phyloP scores from a whole-genome alignment of 2,888 invertebrate species.

The Tetrapedia diversipes region DNA sequence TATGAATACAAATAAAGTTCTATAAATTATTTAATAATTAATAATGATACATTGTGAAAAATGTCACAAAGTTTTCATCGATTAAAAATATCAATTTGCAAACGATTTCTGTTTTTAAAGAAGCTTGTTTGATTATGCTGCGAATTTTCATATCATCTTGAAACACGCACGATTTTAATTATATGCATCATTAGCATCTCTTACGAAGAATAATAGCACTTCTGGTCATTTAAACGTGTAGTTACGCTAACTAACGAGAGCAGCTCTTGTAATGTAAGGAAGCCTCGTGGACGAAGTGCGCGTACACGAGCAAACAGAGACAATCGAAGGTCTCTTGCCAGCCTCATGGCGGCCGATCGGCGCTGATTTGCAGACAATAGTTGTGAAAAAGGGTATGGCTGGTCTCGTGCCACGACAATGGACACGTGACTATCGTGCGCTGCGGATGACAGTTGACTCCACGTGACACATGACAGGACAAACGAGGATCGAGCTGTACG shows the following conservation, averaged over 20 bases:
- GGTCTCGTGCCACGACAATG: constrained; percentile 66
- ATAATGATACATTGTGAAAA: too few relatives aligned
- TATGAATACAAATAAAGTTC: too few relatives aligned
- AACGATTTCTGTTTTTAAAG: too few relatives aligned
- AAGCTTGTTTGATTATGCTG: neutral
- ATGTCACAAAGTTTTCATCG: too few relatives aligned
- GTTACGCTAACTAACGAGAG: constrained; percentile 58
- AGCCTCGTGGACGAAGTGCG: constrained; percentile 15
- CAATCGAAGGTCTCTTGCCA: constrained; percentile 55
- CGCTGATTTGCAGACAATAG: constrained; percentile 73
- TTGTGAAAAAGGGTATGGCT: constrained; percentile 66
- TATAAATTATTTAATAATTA: too few relatives aligned
- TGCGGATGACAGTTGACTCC: constrained; percentile 72
- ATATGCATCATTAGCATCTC: neutral
- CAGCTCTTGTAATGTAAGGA: constrained; percentile 40
- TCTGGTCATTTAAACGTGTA: neutral
- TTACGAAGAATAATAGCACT: neutral
- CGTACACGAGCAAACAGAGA: constrained; percentile 51
- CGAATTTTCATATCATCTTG: neutral
- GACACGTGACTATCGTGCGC: constrained; percentile 70
- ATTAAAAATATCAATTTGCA: too few relatives aligned
- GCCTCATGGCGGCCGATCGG: constrained; percentile 60
- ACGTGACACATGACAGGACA: constrained; percentile 67
- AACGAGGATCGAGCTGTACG: constrained; percentile 59
- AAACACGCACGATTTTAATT: neutral